These are phyloP conservation scores for Melitaea athalia DNA, from an alignment of 2,888 invertebrate genomes.

Conservation along the genomic window DNA sequence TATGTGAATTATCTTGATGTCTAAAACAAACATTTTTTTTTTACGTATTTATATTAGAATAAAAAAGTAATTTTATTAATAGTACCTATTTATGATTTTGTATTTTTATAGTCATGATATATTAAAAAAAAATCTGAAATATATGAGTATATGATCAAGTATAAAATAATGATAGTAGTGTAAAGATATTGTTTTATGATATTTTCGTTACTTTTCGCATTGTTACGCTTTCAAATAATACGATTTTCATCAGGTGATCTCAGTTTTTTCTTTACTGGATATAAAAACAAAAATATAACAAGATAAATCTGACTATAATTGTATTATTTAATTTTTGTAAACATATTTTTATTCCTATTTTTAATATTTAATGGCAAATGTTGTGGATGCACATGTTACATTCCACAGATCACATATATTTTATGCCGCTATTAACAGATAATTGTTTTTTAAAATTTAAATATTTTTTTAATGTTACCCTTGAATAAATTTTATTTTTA, in stretches of 20 bases:
- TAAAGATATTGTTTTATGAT: slow-evolving; percentile 1
- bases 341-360: not conserved
- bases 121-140: not conserved
- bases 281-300: not conserved
- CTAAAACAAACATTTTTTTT: not conserved
- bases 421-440: slow-evolving; percentile 16
- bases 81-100: not conserved
- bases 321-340: slow-evolving; percentile 11
- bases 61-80: not conserved
- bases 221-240: slow-evolving; percentile 15
- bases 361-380: slow-evolving; percentile 15
- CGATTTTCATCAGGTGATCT: not conserved
- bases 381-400: slow-evolving; percentile 47
- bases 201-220: slow-evolving; percentile 13
- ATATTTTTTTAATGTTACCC: slow-evolving; percentile 29
- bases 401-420: slow-evolving; percentile 41
- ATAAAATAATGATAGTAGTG: not conserved
- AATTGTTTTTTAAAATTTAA: slow-evolving; percentile 23
- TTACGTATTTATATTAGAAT: no score
- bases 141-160: not conserved
- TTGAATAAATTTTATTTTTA: slow-evolving; percentile 34
- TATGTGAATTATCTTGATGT: not conserved
- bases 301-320: slow-evolving; percentile 4
- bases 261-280: not conserved
- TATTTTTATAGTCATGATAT: not conserved